Evolutionary conservation across 2,113 vertebrate genomes (phyloP).

Genomic region (Atrichornis clamosus): DNA sequence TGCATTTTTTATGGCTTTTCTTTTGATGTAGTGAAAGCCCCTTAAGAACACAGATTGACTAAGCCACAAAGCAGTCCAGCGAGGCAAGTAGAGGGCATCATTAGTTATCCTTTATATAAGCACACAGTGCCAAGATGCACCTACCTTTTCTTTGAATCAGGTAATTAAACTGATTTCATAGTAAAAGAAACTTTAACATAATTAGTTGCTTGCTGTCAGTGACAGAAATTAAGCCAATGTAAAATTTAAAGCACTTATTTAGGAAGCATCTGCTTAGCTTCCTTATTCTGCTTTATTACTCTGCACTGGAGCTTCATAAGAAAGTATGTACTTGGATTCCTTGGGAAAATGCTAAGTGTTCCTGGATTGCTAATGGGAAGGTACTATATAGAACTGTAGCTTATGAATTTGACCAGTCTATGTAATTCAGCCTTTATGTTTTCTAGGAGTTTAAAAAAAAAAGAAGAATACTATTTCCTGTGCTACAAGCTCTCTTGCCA

Average conservation of each 20-base stretch:
- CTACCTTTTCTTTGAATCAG: not conserved
- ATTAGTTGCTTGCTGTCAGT: not conserved
- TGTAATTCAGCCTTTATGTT: not conserved
- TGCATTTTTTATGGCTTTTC: not conserved
- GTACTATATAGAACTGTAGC: not conserved
- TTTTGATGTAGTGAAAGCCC: not conserved
- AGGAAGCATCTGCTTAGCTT: not conserved
- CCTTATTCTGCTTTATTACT: not conserved
- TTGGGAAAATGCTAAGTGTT: not conserved
- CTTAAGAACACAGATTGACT: not conserved
- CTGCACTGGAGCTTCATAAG: not conserved
- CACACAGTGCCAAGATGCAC: not conserved
- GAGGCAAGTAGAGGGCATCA: not conserved
- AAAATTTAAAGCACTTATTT: not conserved
- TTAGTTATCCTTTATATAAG: not conserved
- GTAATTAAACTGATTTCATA: not conserved
- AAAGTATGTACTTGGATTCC: not conserved
- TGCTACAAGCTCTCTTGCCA: not conserved
- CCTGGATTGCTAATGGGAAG: not conserved
- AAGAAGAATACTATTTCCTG: not conserved
- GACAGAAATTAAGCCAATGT: not conserved
- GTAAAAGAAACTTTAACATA: not conserved
- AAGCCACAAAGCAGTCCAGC: not conserved
- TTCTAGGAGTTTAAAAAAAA: not conserved
- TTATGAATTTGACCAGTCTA: not conserved